Conservation (phyloP, 2,113 vertebrate species). For the Odobenus rosmarus region DNA sequence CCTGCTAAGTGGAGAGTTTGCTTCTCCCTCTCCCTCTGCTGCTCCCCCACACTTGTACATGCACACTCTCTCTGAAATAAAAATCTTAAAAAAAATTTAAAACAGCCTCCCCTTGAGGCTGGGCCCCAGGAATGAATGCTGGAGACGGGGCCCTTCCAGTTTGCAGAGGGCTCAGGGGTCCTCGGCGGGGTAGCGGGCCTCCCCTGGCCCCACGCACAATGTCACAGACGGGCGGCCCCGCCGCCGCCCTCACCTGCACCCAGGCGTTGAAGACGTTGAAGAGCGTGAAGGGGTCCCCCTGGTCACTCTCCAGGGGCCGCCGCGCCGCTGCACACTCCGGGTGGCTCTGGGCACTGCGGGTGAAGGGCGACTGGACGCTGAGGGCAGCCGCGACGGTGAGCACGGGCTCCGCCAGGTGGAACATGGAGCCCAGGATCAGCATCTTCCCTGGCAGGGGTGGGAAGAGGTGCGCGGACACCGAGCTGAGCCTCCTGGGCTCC, state of each 20-base stretch:
- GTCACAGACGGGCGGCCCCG: rapidly evolving
- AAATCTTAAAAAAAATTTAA: too few species aligned
- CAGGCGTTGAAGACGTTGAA: constrained; percentile 94
- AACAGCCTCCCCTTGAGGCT: background rate
- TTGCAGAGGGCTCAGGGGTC: background rate
- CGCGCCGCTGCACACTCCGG: constrained; percentile 87
- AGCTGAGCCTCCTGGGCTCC: background rate
- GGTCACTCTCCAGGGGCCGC: constrained; percentile 90
- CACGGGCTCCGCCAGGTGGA: constrained; percentile 90
- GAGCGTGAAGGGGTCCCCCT: constrained; percentile 94
- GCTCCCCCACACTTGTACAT: too few species aligned
- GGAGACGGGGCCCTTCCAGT: rapidly evolving
- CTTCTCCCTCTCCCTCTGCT: too few species aligned
- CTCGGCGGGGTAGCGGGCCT: background rate
- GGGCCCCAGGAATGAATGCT: too few species aligned
- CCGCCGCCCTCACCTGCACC: constrained; percentile 89
- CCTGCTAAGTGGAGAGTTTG: too few species aligned
- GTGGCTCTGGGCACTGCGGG: constrained; percentile 88
- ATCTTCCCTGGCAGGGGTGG: constrained; percentile 89
- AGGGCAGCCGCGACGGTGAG: constrained; percentile 91
- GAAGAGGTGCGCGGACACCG: rapidly evolving
- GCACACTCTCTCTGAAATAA: too few species aligned
- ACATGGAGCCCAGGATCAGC: constrained; percentile 92
- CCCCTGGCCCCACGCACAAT: rapidly evolving
- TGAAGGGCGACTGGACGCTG: constrained; percentile 93